phyloP scores from a whole-genome alignment of 2,888 invertebrate genomes.

The Frankliniella fusca region DNA sequence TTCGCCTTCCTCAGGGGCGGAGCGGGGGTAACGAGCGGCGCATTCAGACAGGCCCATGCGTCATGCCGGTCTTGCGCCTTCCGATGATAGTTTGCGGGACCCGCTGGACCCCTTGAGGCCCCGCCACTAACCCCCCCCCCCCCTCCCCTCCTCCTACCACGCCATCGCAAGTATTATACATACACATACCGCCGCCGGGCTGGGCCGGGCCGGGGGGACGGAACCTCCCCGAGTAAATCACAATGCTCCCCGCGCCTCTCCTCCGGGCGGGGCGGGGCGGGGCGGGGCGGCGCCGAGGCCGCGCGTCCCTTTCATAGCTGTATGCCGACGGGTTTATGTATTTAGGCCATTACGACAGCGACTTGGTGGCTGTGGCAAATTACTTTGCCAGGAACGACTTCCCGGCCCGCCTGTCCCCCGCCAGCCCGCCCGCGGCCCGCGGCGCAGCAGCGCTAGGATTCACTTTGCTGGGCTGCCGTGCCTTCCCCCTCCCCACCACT shows the following conservation, averaged over 20 bases:
- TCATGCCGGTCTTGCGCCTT: neutral
- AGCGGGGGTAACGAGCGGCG: slow-evolving; percentile 12
- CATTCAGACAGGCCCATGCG: slow-evolving; percentile 10
- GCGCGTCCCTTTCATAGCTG: neutral
- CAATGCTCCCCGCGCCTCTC: neutral
- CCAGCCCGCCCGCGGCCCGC: neutral
- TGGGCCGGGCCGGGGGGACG: neutral
- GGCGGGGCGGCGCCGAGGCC: neutral
- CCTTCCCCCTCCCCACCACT: neutral
- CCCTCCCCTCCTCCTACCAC: neutral
- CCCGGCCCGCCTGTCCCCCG: neutral
- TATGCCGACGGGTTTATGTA: neutral
- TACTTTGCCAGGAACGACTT: neutral
- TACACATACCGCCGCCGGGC: neutral
- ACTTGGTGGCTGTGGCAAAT: neutral
- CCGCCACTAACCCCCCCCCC: neutral
- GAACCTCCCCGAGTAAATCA: slow-evolving; percentile 21
- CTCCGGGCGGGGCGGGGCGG: neutral
- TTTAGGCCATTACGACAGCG: slow-evolving; percentile 6
- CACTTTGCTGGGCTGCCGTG: neutral
- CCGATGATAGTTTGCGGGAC: neutral
- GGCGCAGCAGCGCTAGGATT: neutral
- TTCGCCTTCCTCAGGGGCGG: neutral
- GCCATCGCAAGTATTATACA: slow-evolving; percentile 14
- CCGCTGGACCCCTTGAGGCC: neutral